These are phyloP conservation scores for Nesoenas mayeri DNA, from an alignment of 2,113 vertebrate genomes.

Conservation along the genomic window DNA sequence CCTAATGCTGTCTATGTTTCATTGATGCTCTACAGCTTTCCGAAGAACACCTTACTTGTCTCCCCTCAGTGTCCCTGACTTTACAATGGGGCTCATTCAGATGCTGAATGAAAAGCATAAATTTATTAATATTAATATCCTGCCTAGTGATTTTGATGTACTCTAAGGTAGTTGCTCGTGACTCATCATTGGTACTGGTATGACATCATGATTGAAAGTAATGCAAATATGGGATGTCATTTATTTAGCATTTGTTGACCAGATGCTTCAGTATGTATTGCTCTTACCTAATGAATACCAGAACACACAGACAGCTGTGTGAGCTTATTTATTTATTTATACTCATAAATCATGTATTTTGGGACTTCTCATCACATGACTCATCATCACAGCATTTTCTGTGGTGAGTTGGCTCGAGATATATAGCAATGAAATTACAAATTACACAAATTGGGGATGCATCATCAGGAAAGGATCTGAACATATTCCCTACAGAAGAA, in stretches of 20 bases:
- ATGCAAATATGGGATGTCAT: neutral
- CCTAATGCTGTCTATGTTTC: neutral
- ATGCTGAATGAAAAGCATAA: neutral
- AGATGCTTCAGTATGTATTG: neutral
- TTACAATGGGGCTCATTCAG: neutral
- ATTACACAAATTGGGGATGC: neutral
- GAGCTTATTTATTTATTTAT: neutral
- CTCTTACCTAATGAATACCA: neutral
- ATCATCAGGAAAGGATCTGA: neutral
- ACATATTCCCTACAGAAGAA: neutral
- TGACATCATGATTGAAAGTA: neutral
- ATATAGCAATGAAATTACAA: neutral
- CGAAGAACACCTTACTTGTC: neutral
- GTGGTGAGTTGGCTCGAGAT: neutral
- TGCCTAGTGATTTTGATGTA: neutral
- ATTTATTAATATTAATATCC: neutral
- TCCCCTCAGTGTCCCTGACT: neutral
- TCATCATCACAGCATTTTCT: neutral
- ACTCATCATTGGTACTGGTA: neutral
- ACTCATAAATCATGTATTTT: neutral
- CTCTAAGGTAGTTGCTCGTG: neutral
- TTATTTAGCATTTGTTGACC: neutral
- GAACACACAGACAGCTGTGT: neutral
- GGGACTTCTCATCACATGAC: neutral
- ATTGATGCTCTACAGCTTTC: neutral